Conservation (phyloP, 2,888 invertebrate species). For the Pharmacophagus antenor region DNA sequence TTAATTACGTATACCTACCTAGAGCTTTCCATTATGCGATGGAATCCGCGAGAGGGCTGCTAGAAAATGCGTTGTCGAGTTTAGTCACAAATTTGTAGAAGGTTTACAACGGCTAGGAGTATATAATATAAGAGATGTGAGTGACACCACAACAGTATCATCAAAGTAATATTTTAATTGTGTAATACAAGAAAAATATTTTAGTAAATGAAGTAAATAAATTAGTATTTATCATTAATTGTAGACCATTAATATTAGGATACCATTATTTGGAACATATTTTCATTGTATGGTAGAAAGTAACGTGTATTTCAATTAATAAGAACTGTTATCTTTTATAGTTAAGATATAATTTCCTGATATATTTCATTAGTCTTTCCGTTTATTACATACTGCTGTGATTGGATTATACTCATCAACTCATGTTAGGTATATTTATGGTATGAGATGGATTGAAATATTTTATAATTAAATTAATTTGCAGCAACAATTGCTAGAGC, state of each 20-base stretch:
- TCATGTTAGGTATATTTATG: background rate
- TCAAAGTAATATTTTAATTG: background rate
- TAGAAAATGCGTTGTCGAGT: constrained; percentile 88
- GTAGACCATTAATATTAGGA: background rate
- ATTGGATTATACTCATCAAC: background rate
- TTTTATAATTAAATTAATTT: constrained; percentile 12
- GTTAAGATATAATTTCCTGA: background rate
- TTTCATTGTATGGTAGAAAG: background rate
- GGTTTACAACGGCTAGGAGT: constrained; percentile 67
- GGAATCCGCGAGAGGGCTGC: constrained; percentile 91
- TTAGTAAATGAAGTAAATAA: background rate
- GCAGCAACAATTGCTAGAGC: constrained; percentile 61
- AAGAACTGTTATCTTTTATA: too few relatives aligned
- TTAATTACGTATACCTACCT: constrained; percentile 31
- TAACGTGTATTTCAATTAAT: too few relatives aligned
- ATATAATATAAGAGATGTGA: constrained; percentile 58
- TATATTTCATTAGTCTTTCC: background rate
- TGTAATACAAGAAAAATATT: background rate
- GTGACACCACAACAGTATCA: constrained; percentile 37
- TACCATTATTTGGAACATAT: background rate
- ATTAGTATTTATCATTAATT: background rate
- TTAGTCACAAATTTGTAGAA: constrained; percentile 82
- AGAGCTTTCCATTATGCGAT: constrained; percentile 84
- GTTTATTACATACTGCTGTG: background rate
- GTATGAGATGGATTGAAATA: background rate